Evolutionary conservation across 2,113 vertebrate species (phyloP).

Genomic region (Hypomesus transpacificus): DNA sequence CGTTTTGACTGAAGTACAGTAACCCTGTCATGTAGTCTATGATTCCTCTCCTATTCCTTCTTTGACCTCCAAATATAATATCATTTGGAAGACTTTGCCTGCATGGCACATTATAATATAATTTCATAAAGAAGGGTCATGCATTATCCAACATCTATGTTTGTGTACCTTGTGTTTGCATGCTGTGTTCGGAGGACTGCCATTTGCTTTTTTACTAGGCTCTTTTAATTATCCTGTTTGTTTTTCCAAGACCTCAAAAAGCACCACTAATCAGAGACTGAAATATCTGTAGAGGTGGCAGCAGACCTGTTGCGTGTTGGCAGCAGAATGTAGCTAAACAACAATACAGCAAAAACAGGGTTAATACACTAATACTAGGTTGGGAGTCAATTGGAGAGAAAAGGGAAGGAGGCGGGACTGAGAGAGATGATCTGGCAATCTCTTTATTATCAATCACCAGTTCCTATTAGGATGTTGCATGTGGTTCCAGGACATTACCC

Average conservation of each 20-base stretch:
- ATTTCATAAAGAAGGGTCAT: neutral
- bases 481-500: constrained; percentile 70
- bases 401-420: constrained; percentile 27
- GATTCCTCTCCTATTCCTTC: constrained; percentile 12
- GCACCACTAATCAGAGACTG: neutral
- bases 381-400: constrained; percentile 17
- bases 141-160: neutral
- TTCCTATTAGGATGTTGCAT: constrained; percentile 65
- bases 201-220: too few relatives aligned
- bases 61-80: constrained; percentile 5
- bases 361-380: constrained; percentile 13
- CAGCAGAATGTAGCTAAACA: neutral
- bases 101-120: neutral
- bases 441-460: constrained; percentile 63
- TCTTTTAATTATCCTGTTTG: neutral
- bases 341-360: neutral
- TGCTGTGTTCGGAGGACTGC: too few relatives aligned
- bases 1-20: constrained; percentile 24
- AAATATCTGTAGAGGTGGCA: neutral
- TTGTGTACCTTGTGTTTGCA: neutral
- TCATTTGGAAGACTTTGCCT: neutral
- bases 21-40: constrained; percentile 10
- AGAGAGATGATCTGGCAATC: constrained; percentile 52
- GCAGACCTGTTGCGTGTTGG: neutral
- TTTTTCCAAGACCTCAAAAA: neutral